These are phyloP conservation scores for Herpailurus yagouaroundi DNA, from an alignment of 2,113 vertebrate genomes.

Conservation along the genomic window DNA sequence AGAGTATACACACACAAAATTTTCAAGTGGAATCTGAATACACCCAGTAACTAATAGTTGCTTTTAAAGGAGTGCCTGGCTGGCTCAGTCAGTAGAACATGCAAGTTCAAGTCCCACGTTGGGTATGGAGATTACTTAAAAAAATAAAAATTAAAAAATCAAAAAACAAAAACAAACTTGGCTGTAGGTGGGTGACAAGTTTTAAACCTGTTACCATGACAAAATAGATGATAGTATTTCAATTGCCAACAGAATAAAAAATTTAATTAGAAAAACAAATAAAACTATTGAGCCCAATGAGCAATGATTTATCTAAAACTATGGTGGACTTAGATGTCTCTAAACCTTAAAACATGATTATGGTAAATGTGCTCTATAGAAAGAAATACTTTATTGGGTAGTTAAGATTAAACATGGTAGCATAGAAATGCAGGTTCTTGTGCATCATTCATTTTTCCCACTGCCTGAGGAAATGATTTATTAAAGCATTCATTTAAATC, in stretches of 20 bases:
- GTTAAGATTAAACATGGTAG: neutral
- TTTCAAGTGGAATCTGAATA: conserved; percentile 7
- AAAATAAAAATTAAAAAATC: neutral
- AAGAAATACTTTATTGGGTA: conserved; percentile 26
- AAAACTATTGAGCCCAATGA: conserved; percentile 20
- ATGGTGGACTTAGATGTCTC: neutral
- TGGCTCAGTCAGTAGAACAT: neutral
- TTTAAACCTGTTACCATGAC: neutral
- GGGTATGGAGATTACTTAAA: neutral
- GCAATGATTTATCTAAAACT: conserved; percentile 25
- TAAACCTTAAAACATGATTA: conserved; percentile 16
- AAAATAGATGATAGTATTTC: conserved; percentile 52
- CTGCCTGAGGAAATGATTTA: neutral
- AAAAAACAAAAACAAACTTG: neutral
- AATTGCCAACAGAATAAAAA: neutral
- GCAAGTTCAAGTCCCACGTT: neutral
- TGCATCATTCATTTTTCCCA: conserved; percentile 14
- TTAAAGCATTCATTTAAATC: neutral
- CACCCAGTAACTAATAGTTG: neutral
- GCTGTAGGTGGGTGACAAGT: neutral
- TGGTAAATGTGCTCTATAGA: neutral
- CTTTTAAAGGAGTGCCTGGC: neutral
- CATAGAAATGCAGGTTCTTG: conserved; percentile 5
- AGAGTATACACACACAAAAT: neutral
- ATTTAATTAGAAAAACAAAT: conserved; percentile 27